Percentiles rank a stretch among this genome's conserved stretches.
phyloP scores from a whole-genome alignment of 2,113 vertebrate species.

The Nanorana parkeri region DNA sequence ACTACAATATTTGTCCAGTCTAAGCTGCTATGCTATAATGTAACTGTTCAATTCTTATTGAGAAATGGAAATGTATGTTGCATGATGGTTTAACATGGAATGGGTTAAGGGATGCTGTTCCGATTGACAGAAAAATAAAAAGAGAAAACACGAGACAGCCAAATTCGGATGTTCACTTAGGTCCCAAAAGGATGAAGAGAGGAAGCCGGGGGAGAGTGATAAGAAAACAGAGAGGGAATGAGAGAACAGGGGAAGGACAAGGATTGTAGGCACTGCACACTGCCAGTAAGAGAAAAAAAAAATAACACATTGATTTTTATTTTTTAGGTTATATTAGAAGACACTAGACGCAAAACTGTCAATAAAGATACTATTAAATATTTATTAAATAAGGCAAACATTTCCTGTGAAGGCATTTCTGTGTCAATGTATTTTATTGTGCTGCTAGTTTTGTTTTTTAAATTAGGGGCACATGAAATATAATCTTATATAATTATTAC shows the following conservation, averaged over 20 bases:
- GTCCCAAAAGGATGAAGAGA: slow-evolving; percentile 34
- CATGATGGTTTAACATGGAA: not conserved
- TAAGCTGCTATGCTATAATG: too few relatives aligned
- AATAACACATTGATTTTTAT: not conserved
- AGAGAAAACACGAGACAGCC: not conserved
- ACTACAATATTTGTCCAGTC: too few relatives aligned
- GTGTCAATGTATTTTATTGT: too few relatives aligned
- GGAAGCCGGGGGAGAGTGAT: slow-evolving; percentile 35
- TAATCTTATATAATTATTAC: too few relatives aligned
- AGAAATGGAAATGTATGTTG: too few relatives aligned
- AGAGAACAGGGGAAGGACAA: not conserved
- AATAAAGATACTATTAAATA: not conserved
- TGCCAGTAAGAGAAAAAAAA: too few relatives aligned
- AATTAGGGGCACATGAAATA: too few relatives aligned
- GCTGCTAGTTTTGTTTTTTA: too few relatives aligned
- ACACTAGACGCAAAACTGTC: not conserved
- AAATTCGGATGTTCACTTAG: slow-evolving; percentile 38
- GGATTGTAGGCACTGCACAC: too few relatives aligned
- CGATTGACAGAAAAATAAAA: slow-evolving; percentile 6
- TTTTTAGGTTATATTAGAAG: not conserved
- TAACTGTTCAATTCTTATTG: too few relatives aligned
- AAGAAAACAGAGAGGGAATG: slow-evolving; percentile 6
- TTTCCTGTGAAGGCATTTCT: too few relatives aligned
- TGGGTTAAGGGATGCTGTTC: slow-evolving; percentile 5
- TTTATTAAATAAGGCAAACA: slow-evolving; percentile 42